Base-by-base conservation (phyloP, 2,888 invertebrate genomes). In the Harpagoxenus sublaevis region DNA sequence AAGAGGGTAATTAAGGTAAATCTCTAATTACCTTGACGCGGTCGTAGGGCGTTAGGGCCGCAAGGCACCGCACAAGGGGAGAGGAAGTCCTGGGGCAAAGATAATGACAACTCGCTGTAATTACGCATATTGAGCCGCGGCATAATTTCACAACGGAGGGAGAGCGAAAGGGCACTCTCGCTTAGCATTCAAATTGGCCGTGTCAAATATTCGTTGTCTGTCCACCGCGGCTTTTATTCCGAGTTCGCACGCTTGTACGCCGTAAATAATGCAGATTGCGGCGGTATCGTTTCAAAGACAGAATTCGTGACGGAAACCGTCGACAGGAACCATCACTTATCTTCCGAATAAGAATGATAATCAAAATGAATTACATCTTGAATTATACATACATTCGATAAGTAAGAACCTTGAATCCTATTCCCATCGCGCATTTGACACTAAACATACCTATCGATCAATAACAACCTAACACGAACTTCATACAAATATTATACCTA, bases 21-120 rank as follows among this genome's bases (percentile, higher is more conserved):
- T 91, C 89, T 90, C 88, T 92, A 91, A 92, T 92, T 92, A 92
- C 87, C 90, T 83, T 84, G 71, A 81, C 83, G 53, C 79, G 63
- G 78, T 75, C 83, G 68, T 62, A 75, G 53, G 71, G 66, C 79
- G 66, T 57, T 75, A 63, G 28, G 57, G 65, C 55, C 39, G 83
- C 62, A 53, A 83, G 51, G 28, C 81, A 23, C 23, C 23, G 71
- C 35, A 74, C 63, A 70, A 66, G 48, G 55, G 55, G 51, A 68
- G 68, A 70, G n/a, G 62, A 83, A 66, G 66, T 77, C 57, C 63
- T 51, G 63, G 75, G 53, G 71, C 60, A 68, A 68, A 68, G 78
- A 83, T 90, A 90, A 90, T 85, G 85, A 87, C 86, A 81, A 88
- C 84, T 87, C 73, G 68, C 65, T 83, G 83, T 90, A 91, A 88